Conservation (phyloP, 1,140 invertebrate genomes). For the Chionoecetes opilio region DNA sequence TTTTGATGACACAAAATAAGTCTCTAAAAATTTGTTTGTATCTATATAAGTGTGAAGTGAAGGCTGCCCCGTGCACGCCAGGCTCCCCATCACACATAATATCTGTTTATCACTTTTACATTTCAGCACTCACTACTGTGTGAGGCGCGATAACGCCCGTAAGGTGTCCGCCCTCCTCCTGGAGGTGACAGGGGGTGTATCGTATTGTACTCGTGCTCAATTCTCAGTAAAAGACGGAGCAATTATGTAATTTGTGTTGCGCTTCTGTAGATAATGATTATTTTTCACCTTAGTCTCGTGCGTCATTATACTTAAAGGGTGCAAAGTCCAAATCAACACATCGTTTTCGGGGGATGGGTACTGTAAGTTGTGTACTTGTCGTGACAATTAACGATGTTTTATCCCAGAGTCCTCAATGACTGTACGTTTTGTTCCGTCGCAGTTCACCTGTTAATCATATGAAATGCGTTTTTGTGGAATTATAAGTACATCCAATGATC, state of each 20-base stretch:
- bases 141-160: constrained; percentile 49
- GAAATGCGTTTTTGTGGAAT: not conserved
- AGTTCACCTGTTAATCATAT: not conserved
- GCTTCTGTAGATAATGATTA: constrained; percentile 40
- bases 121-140: constrained; percentile 64
- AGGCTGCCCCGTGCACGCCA: not conserved
- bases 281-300: not conserved
- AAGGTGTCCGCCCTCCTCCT: constrained; percentile 43
- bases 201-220: not conserved
- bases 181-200: not conserved
- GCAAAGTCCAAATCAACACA: not conserved
- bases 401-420: not conserved
- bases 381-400: not conserved
- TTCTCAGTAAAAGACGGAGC: constrained; percentile 38
- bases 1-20: not conserved
- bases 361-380: not conserved
- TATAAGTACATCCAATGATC: not conserved
- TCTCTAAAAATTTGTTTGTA: not conserved
- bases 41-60: not conserved
- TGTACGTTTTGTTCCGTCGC: not conserved
- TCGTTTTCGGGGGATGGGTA: no score
- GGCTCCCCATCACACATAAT: constrained; percentile 63
- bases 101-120: constrained; percentile 45
- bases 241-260: constrained; percentile 7
- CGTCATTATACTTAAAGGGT: no score